Evolutionary conservation across 2,113 vertebrate species (phyloP), one percentile per base, ranked within the genome.

Genomic region (Rhinichthys klamathensis): DNA sequence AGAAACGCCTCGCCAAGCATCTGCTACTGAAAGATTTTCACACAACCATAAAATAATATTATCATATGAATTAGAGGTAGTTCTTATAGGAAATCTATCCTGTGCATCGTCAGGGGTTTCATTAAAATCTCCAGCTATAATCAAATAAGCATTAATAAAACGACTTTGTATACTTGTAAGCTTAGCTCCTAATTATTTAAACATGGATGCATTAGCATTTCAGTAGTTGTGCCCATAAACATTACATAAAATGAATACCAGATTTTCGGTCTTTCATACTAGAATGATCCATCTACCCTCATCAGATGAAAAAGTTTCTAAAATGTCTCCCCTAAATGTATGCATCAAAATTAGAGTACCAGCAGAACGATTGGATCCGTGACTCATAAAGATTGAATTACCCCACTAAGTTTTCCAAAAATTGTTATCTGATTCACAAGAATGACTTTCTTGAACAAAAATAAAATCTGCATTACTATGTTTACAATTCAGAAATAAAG

Each of bases 371-470:
- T n/a, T n/a, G n/a, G n/a, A n/a, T 13, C 67, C 6, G 3, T 70
- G 67, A 38, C 30, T 35, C 61, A 65, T 30, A 4, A 30, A 65
- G 3, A 63, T n/a, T 11, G 44, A 63, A 9, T 63, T 63, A 27
- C 15, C 65, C 65, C 15, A 69, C 16, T 69, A 15, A 6, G 5
- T 35, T 41, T 41, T 21, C 9, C 69, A 41, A 41, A 72, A 41
- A 12, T 23, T 72, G 16, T 3, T 9, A 18, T 72, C 69, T 41
- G 69, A 41, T 41, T 72, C 69, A 72, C 32, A 35, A 10, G 69
- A 72, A 10, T 72, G 9, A 23, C 69, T 72, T 72, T 72, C 69
- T 72, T 72, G 67, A 38, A 70, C 35, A 35, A 41, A 70, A 70
- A 41, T 23, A 65, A 65, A 70, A 38, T 70, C 67, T 41, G 67